Evolutionary conservation across 2,888 invertebrate species (phyloP).

Genomic region (Chloroclysta siterata): DNA sequence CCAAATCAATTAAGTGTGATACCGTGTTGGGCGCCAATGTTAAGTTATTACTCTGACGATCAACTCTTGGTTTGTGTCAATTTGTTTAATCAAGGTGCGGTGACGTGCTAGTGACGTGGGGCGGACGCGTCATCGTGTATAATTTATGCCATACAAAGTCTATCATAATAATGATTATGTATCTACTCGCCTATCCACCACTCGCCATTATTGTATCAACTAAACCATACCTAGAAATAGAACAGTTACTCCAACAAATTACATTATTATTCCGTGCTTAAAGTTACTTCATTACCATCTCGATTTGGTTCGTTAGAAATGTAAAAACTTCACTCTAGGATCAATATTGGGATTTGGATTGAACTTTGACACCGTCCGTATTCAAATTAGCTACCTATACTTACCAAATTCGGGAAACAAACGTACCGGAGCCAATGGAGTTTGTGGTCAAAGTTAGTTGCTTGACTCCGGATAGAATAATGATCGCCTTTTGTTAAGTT

Average conservation of each 20-base stretch:
- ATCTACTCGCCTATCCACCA: too few relatives aligned
- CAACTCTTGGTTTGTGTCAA: too few relatives aligned
- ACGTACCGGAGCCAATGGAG: conserved; percentile 50
- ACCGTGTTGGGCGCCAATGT: conserved; percentile 7
- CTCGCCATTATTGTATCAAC: too few relatives aligned
- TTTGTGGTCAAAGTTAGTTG: conserved; percentile 57
- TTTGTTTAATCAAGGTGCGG: too few relatives aligned
- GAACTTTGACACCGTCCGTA: conserved; percentile 64
- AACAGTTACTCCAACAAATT: conserved; percentile 30
- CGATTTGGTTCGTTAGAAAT: conserved; percentile 71
- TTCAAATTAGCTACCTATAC: conserved; percentile 58
- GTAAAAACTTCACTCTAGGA: conserved; percentile 70
- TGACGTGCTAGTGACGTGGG: too few relatives aligned
- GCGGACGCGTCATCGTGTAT: too few relatives aligned
- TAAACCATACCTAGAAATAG: too few relatives aligned
- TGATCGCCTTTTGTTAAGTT: conserved; percentile 48
- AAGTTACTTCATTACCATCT: conserved; percentile 57
- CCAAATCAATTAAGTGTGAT: background rate
- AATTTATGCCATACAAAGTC: too few relatives aligned
- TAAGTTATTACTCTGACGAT: background rate
- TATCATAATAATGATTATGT: too few relatives aligned
- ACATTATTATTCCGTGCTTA: conserved; percentile 46
- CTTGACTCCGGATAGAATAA: conserved; percentile 53
- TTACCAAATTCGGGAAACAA: conserved; percentile 56
- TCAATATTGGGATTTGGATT: conserved; percentile 69